These are phyloP conservation scores for Schrankia costaestrigalis DNA, from an alignment of 2,888 invertebrate species.

Conservation along the genomic window DNA sequence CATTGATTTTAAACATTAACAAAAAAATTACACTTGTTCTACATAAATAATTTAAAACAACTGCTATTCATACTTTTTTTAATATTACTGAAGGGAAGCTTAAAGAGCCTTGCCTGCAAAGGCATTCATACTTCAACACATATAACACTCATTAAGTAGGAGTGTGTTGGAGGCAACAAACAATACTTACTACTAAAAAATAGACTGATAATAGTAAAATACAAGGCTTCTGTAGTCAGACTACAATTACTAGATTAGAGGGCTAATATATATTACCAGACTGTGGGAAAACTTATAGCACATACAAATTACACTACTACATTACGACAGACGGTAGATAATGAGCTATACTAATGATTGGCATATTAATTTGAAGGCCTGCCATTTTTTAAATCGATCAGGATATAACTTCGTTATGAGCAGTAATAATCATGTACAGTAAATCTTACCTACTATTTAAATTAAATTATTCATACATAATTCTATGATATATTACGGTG, in stretches of 20 bases:
- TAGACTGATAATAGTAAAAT: background rate
- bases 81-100: no score
- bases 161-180: background rate
- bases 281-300: conserved; percentile 25
- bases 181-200: background rate
- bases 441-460: background rate
- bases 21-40: no score
- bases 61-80: no score
- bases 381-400: no score
- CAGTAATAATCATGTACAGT: background rate
- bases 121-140: no score
- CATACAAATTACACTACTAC: conserved; percentile 17
- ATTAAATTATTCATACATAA: no score
- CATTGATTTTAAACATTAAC: no score
- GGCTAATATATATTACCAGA: conserved; percentile 10
- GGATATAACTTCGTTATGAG: background rate
- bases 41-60: no score
- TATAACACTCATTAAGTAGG: no score
- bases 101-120: no score
- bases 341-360: conserved; percentile 17
- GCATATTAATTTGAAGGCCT: conserved; percentile 20
- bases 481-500: no score
- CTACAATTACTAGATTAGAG: conserved; percentile 20
- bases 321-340: conserved; percentile 19
- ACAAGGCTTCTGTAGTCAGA: background rate